phyloP scores from a whole-genome alignment of 2,888 invertebrate genomes.

The Patella ulyssiponensis region DNA sequence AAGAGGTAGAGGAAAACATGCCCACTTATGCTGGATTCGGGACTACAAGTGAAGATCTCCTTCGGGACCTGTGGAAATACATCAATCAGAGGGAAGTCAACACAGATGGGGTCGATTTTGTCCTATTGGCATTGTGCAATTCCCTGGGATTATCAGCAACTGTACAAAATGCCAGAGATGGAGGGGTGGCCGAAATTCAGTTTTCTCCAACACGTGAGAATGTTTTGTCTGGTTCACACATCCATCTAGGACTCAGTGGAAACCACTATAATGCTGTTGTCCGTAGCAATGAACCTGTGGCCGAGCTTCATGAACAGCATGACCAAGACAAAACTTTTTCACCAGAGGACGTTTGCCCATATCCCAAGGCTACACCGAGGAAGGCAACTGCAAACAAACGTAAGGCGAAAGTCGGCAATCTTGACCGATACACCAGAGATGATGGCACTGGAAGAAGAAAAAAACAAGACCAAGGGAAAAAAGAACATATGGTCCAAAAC shows the following conservation, averaged over 20 bases:
- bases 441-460: slow-evolving; percentile 19
- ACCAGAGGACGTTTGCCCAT: slow-evolving; percentile 26
- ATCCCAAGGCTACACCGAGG: slow-evolving; percentile 20
- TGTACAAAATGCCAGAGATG: slow-evolving; percentile 10
- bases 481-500: slow-evolving; percentile 18
- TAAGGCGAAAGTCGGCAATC: slow-evolving; percentile 18
- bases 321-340: slow-evolving; percentile 14
- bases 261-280: slow-evolving; percentile 15
- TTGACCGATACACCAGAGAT: slow-evolving; percentile 26
- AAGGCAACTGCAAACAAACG: slow-evolving; percentile 15
- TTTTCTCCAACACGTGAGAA: slow-evolving; percentile 13
- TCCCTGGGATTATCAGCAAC: slow-evolving; percentile 14
- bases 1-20: slow-evolving; percentile 19
- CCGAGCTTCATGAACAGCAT: slow-evolving; percentile 11
- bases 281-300: slow-evolving; percentile 13
- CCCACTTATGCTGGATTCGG: slow-evolving; percentile 11
- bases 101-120: slow-evolving; percentile 25
- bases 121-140: slow-evolving; percentile 24
- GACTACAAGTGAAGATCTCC: slow-evolving; percentile 16
- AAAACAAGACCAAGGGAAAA: not conserved
- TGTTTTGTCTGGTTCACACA: slow-evolving; percentile 11
- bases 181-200: not conserved
- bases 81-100: slow-evolving; percentile 24
- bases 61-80: slow-evolving; percentile 14
- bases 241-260: slow-evolving; percentile 14